Evolutionary conservation across 2,888 invertebrate species (phyloP), one percentile per base, ranked within the genome.

Genomic region (Meta bourneti): DNA sequence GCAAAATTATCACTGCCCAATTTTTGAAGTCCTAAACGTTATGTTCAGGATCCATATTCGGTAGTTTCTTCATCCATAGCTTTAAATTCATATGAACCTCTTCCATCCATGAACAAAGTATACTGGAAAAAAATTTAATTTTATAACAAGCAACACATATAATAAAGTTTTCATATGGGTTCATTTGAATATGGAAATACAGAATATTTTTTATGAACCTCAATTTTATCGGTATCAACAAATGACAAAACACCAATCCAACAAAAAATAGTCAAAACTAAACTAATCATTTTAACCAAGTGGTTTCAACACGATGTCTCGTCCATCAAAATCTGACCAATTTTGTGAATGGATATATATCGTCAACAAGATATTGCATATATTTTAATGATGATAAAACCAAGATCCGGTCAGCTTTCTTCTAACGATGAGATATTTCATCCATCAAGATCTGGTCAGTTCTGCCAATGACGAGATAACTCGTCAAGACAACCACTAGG

Each of bases 101-200:
- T 96, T 0, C 99, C 99, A 95, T 99, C 99, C 97, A 99, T 98
- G 95, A 98, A 97, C 89, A 99, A 96, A 94, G 97, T 98, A 95
- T 97, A 98, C 96, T 97, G 95, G 70, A 95, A 90, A 20, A 6
- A 69, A 79, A 16, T 71, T 70, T 0, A 69, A 11, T 16, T 49
- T 71, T 49, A 20, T 34, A 34, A 34, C n/a, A n/a, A 34, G 1
- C 34, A 34, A 34, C 34, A 34, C 34, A 34, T 4, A 34, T 34
- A 81, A 49, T 48, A 48, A 48, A 48, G 9, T 77, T 48, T 34
- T 78, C 19, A 78, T 5, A 0, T 48, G 16, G 34, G 34, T 34
- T 34, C 34, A 34, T 11, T 19, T 48, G 13, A 48, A 78, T 49
- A 78, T 34, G 16, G 13, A 77, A 95, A 90, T 92, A 93, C 87